Evolutionary conservation across 2,113 vertebrate species (phyloP).

Genomic region (Cebidichthys violaceus): DNA sequence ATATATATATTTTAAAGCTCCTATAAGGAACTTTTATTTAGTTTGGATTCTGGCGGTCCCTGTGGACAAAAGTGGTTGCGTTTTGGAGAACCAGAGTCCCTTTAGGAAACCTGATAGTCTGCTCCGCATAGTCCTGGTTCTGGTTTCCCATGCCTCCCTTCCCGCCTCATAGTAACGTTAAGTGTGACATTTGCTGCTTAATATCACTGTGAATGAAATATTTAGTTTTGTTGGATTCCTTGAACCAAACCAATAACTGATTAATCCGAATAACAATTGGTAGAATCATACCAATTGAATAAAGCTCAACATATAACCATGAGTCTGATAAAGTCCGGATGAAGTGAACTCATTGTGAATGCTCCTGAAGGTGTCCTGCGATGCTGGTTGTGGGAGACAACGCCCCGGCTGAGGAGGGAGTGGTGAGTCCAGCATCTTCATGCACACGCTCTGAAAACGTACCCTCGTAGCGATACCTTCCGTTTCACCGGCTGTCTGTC

Average conservation of each 20-base stretch:
- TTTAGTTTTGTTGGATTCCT: too few relatives aligned
- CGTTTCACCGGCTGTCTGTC: not conserved
- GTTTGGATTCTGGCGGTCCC: not conserved
- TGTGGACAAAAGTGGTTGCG: not conserved
- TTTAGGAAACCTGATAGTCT: not conserved
- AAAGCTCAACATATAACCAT: not conserved
- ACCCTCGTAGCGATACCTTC: not conserved
- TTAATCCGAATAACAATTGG: not conserved
- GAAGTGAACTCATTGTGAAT: not conserved
- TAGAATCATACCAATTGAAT: not conserved
- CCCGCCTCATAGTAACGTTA: too few relatives aligned
- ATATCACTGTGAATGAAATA: not conserved
- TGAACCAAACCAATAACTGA: too few relatives aligned
- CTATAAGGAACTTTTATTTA: not conserved
- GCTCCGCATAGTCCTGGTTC: too few relatives aligned
- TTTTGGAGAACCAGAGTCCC: not conserved
- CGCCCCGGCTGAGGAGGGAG: conserved; percentile 93
- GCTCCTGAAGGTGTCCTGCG: conserved; percentile 88
- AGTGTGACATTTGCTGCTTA: not conserved
- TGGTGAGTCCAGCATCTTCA: conserved; percentile 86
- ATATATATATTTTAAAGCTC: not conserved
- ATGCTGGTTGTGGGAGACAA: conserved; percentile 99
- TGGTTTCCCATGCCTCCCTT: too few relatives aligned
- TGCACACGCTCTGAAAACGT: not conserved
- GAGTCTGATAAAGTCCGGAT: not conserved